Evolutionary conservation across 2,797 vertebrate species (phyloP).

Genomic region (Trematomus bernacchii): DNA sequence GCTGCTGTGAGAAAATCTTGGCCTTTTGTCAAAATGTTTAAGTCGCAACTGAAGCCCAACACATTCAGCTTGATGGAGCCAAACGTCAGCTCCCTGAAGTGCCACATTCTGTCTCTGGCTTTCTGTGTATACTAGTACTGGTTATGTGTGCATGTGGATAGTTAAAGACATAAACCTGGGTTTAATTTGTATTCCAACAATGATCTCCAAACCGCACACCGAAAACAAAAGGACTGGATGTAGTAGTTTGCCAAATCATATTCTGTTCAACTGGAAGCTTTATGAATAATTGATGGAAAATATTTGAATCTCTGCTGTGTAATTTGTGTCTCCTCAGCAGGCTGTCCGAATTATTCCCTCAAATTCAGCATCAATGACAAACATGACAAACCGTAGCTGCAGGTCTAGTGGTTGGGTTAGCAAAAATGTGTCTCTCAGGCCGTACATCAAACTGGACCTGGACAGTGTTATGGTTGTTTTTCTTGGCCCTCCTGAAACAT

Average conservation of each 20-base stretch:
- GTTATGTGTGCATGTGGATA: conserved; percentile 51
- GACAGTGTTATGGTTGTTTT: conserved; percentile 34
- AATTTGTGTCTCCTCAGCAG: conserved; percentile 60
- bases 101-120: conserved; percentile 20
- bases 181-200: conserved; percentile 67
- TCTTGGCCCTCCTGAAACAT: conserved; percentile 3
- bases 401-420: conserved; percentile 30
- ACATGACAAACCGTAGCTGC: conserved; percentile 51
- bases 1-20: conserved; percentile 30
- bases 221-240: conserved; percentile 55
- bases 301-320: conserved; percentile 67
- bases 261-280: conserved; percentile 64
- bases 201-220: conserved; percentile 46
- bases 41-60: conserved; percentile 27
- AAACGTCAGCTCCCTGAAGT: conserved; percentile 43
- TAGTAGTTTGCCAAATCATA: conserved; percentile 70
- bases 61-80: conserved; percentile 15
- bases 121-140: conserved; percentile 18
- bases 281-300: conserved; percentile 78
- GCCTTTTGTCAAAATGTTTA: conserved; percentile 51
- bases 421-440: conserved; percentile 19
- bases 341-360: conserved; percentile 46
- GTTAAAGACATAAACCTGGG: conserved; percentile 31
- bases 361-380: conserved; percentile 57
- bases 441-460: conserved; percentile 18